Percentiles rank a stretch among this genome's conserved stretches.
Conservation (phyloP, 2,888 invertebrate species). For the Leptopilina drosophilae region DNA sequence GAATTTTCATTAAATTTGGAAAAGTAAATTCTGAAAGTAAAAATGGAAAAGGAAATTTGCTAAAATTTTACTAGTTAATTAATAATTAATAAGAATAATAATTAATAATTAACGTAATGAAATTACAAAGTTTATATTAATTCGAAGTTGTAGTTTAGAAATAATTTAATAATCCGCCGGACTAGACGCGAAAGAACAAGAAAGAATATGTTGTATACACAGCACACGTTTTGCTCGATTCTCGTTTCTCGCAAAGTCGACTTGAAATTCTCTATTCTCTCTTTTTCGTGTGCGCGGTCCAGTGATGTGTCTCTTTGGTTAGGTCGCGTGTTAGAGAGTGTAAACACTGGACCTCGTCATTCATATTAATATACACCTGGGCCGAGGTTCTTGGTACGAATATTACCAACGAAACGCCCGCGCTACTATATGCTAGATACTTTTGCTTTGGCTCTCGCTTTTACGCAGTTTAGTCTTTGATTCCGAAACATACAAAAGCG, state of each 20-base stretch:
- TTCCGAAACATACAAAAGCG: conserved; percentile 23
- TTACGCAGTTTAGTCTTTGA: conserved; percentile 64
- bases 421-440: conserved; percentile 25
- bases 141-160: too few relatives aligned
- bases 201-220: neutral
- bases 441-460: conserved; percentile 44
- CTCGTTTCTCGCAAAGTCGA: neutral
- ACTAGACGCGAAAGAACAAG: too few relatives aligned
- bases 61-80: too few relatives aligned
- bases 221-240: conserved; percentile 10
- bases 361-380: conserved; percentile 72
- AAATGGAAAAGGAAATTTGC: too few relatives aligned
- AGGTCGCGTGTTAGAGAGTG: conserved; percentile 57
- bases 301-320: conserved; percentile 48
- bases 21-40: too few relatives aligned
- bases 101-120: too few relatives aligned
- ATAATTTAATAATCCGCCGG: too few relatives aligned
- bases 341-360: conserved; percentile 68
- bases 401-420: conserved; percentile 50
- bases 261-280: neutral
- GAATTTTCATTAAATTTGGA: too few relatives aligned
- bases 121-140: too few relatives aligned
- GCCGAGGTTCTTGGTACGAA: conserved; percentile 63
- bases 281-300: conserved; percentile 28
- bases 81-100: too few relatives aligned